Base-by-base conservation (phyloP, 2,113 vertebrate species). In the Dicerorhinus sumatrensis region DNA sequence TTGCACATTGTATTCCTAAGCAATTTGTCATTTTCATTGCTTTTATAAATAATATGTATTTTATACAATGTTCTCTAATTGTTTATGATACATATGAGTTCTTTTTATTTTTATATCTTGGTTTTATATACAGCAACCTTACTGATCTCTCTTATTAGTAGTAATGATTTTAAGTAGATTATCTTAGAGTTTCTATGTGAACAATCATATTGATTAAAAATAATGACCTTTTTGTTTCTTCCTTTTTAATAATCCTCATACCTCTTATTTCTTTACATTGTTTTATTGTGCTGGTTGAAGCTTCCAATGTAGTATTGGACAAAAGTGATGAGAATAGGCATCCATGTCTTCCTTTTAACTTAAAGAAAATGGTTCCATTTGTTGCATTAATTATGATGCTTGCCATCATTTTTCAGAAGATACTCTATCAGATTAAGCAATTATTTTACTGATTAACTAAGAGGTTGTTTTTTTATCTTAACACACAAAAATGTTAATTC, bases 391-490 rank as follows among this genome's bases (percentile, higher is more conserved):
- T 63, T 75, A 36, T 23, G 20, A 70, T 87, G 2, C 27, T 87
- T 89, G 14, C 33, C 60, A 11, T 70, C 33, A 80, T 84, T 83
- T 94, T 72, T 80, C 21, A 80, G 51, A 96, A 94, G 48, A 46
- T 54, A 11, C 6, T 81, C 29, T 90, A 87, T 36, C 11, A 58
- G 1, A 6, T 67, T 93, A 94, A 91, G 33, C 9, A 63, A 82
- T 77, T 83, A 21, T 82, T 89, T 92, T 90, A 5, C 36, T 62
- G 25, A 76, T n/a, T 88, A 60, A 94, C 42, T n/a, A 76, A 89
- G 20, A 63, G 3, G 2, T 36, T 13, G 12, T 25, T 67, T 63
- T 81, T 60, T 27, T 16, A 12, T 76, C 23, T 72, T 67, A 92
- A 62, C 10, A 84, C 84, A 89, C 29, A 10, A 60, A 88, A 62